Evolutionary conservation across 2,888 invertebrate species (phyloP).

Genomic region (Mamestra brassicae): DNA sequence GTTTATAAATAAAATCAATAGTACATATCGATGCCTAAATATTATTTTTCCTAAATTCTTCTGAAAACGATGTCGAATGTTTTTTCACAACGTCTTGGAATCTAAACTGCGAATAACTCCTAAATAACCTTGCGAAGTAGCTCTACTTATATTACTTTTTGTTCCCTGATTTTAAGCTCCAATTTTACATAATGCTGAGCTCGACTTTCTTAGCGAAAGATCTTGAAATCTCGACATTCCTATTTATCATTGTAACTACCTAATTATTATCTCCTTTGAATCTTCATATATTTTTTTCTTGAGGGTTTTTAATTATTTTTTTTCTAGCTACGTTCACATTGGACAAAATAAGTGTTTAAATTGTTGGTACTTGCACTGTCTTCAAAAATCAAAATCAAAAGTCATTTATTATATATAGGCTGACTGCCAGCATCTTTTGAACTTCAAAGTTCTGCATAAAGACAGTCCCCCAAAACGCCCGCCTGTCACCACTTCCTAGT

Average conservation of each 20-base stretch:
- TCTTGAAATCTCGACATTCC: slow-evolving; percentile 33
- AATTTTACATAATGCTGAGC: slow-evolving; percentile 34
- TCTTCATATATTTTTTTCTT: not conserved
- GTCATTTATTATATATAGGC: too few relatives aligned
- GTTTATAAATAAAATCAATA: not conserved
- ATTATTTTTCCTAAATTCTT: slow-evolving; percentile 11
- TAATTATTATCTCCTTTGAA: slow-evolving; percentile 30
- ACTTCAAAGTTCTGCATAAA: too few relatives aligned
- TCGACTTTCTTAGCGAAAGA: slow-evolving; percentile 13
- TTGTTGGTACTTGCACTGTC: too few relatives aligned
- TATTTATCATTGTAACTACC: slow-evolving; percentile 15
- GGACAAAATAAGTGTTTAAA: too few relatives aligned
- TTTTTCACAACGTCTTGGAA: slow-evolving; percentile 24
- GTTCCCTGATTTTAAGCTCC: slow-evolving; percentile 24
- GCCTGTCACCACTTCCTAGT: too few relatives aligned
- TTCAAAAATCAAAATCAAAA: too few relatives aligned
- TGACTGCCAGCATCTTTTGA: too few relatives aligned
- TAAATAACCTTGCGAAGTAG: slow-evolving; percentile 44
- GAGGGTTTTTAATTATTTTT: too few relatives aligned
- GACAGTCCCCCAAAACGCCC: too few relatives aligned
- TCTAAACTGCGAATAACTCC: slow-evolving; percentile 37
- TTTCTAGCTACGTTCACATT: too few relatives aligned
- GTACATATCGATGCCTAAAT: not conserved
- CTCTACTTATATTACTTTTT: slow-evolving; percentile 16
- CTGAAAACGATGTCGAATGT: slow-evolving; percentile 6